Conservation (phyloP, 2,888 invertebrate genomes). For the Andrena chrysosceles region DNA sequence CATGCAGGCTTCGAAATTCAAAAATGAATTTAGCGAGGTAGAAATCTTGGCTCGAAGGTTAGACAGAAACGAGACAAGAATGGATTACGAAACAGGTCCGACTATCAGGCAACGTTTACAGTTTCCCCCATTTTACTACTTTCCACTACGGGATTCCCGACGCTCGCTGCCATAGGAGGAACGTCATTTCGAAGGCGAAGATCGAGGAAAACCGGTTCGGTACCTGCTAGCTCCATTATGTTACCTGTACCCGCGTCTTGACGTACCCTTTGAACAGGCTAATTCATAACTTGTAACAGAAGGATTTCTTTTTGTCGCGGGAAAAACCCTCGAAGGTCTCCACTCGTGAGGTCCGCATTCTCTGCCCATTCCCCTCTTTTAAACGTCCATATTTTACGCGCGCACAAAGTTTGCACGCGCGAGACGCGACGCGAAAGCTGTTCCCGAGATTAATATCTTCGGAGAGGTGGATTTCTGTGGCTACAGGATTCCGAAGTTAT, state of each 20-base stretch:
- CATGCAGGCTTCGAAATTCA: background rate
- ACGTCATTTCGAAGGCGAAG: slow-evolving; percentile 68
- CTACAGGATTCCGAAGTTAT: background rate
- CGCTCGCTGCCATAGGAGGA: slow-evolving; percentile 28
- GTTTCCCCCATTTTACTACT: slow-evolving; percentile 49
- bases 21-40: background rate
- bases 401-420: background rate
- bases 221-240: slow-evolving; percentile 66
- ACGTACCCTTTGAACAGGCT: slow-evolving; percentile 46
- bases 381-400: background rate
- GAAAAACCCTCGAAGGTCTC: slow-evolving; percentile 26
- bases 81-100: slow-evolving; percentile 40
- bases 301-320: slow-evolving; percentile 17
- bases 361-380: background rate
- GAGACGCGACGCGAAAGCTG: background rate
- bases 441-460: slow-evolving; percentile 7
- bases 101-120: slow-evolving; percentile 31
- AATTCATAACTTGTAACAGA: slow-evolving; percentile 68
- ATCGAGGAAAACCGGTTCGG: slow-evolving; percentile 73
- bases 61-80: background rate
- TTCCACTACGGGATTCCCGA: slow-evolving; percentile 50
- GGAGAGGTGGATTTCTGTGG: background rate
- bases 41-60: background rate
- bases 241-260: slow-evolving; percentile 49
- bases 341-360: background rate